Percentiles rank a stretch among this genome's conserved stretches.
Evolutionary conservation across 2,888 invertebrate genomes (phyloP).

Genomic region (Gortyna flavago): DNA sequence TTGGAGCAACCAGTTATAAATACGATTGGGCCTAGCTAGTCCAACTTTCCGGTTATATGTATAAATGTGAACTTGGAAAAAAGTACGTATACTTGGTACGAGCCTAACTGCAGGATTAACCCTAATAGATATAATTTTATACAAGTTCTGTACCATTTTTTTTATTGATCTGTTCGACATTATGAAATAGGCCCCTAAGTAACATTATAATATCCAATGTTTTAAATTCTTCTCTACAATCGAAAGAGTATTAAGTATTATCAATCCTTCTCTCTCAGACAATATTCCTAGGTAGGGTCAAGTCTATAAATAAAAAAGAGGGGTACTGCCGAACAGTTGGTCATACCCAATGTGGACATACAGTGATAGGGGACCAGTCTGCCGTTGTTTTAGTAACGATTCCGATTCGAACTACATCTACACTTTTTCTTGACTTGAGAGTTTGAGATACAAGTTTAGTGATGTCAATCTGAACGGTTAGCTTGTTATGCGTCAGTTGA

Average conservation of each 20-base stretch:
- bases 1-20: constrained; percentile 13
- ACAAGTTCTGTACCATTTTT: constrained; percentile 4
- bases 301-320: constrained; percentile 58
- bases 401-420: neutral
- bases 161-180: neutral
- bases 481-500: neutral
- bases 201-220: neutral
- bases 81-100: neutral
- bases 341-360: constrained; percentile 7
- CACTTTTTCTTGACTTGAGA: neutral
- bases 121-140: neutral
- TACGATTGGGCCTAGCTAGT: neutral
- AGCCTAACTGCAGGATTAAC: neutral
- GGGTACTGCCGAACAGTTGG: constrained; percentile 34
- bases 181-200: neutral
- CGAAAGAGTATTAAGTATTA: neutral
- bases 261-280: constrained; percentile 15
- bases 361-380: constrained; percentile 18
- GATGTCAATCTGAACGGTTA: neutral
- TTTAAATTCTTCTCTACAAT: constrained; percentile 3
- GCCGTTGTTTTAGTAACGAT: constrained; percentile 9
- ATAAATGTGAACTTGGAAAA: neutral
- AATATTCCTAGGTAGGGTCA: constrained; percentile 21
- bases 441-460: neutral
- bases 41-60: neutral